These are phyloP conservation scores for Helarctos malayanus DNA, from an alignment of 2,797 vertebrate species.

Conservation along the genomic window DNA sequence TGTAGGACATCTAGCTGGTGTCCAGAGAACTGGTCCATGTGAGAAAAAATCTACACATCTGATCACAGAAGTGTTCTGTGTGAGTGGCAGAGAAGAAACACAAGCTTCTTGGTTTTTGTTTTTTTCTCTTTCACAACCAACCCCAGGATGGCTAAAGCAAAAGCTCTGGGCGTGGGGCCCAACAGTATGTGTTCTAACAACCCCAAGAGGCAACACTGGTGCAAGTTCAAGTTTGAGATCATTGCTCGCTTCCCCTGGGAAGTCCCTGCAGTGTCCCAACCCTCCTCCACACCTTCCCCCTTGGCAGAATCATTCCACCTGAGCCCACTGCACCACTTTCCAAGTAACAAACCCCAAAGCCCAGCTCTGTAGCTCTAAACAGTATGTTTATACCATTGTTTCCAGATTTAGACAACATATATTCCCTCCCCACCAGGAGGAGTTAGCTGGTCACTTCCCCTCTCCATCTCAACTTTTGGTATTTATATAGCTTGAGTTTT, in stretches of 20 bases:
- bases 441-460: not conserved
- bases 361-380: not conserved
- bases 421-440: not conserved
- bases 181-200: not conserved
- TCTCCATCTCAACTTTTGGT: not conserved
- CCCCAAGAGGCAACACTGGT: not conserved
- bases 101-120: no score
- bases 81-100: not conserved
- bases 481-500: not conserved
- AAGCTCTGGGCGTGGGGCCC: not conserved
- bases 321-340: not conserved
- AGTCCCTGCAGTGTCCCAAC: not conserved
- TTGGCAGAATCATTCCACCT: not conserved
- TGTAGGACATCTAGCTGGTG: not conserved
- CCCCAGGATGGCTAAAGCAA: not conserved
- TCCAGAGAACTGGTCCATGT: not conserved
- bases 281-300: fast-evolving
- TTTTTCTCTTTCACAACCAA: not conserved
- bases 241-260: not conserved
- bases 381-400: not conserved
- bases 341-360: not conserved
- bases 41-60: not conserved
- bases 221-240: not conserved
- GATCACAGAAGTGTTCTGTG: not conserved
- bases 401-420: not conserved